These are phyloP conservation scores for Cephalopachus bancanus DNA, from an alignment of 2,797 vertebrate species.

Conservation along the genomic window DNA sequence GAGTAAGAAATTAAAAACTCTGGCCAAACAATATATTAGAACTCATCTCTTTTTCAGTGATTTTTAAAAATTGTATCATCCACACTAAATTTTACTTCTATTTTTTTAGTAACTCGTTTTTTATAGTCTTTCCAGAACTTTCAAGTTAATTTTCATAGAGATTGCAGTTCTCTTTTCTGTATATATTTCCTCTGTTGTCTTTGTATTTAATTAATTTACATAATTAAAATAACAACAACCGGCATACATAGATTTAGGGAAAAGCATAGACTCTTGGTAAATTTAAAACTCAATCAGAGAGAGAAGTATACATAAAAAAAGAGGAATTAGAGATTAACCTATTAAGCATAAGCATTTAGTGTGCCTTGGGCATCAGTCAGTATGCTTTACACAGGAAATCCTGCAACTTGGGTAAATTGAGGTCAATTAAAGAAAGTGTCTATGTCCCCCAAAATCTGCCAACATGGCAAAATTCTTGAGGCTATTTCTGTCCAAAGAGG, in stretches of 20 bases:
- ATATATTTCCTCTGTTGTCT: slow-evolving; percentile 42
- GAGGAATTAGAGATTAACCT: slow-evolving; percentile 7
- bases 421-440: slow-evolving; percentile 7
- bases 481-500: not conserved
- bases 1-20: slow-evolving; percentile 53
- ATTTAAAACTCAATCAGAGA: slow-evolving; percentile 1
- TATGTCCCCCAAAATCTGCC: not conserved
- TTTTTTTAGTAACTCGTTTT: slow-evolving; percentile 48
- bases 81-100: not conserved
- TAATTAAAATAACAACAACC: slow-evolving; percentile 43
- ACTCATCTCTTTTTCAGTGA: not conserved
- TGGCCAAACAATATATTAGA: slow-evolving; percentile 12
- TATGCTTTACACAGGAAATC: slow-evolving; percentile 30
- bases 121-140: slow-evolving; percentile 38
- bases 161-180: slow-evolving; percentile 39
- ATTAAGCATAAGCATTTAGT: not conserved
- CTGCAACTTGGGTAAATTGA: slow-evolving; percentile 50
- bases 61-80: slow-evolving; percentile 33
- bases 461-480: not conserved
- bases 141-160: slow-evolving; percentile 58
- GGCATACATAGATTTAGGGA: not conserved
- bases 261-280: slow-evolving; percentile 37
- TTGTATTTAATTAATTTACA: slow-evolving; percentile 55
- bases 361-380: not conserved
- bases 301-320: not conserved